Conservation (phyloP, 2,797 vertebrate species). For the Pangasius djambal region DNA sequence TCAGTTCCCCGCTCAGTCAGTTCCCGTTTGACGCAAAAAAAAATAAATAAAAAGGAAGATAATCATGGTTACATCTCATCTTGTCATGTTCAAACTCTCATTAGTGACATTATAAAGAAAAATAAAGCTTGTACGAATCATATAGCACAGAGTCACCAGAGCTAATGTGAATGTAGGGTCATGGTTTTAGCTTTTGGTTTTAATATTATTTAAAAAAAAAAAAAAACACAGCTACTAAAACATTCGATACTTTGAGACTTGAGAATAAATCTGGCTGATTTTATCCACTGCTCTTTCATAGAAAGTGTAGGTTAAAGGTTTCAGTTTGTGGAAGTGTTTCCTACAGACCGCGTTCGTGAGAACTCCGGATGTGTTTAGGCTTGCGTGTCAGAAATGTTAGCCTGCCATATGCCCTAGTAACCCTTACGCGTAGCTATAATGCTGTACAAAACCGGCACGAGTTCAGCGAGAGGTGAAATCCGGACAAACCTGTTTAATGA, state of each 20-base stretch:
- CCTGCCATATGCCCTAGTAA: neutral
- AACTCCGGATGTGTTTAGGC: neutral
- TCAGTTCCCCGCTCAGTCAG: neutral
- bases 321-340: neutral
- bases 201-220: no score
- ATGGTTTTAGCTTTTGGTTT: no score
- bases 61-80: neutral
- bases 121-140: no score
- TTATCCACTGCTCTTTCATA: neutral
- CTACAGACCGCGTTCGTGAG: neutral
- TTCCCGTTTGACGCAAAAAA: no score
- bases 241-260: neutral
- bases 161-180: neutral
- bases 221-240: neutral
- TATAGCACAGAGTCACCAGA: neutral
- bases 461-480: neutral
- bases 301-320: neutral
- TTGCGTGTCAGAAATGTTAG: neutral
- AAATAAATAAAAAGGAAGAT: no score
- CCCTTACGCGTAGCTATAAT: neutral
- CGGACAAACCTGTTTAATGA: conserved; percentile 29
- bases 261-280: neutral
- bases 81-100: neutral
- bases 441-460: neutral
- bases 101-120: neutral